These are phyloP conservation scores for Protaetia brevitarsis DNA, from an alignment of 1,140 invertebrate species.

Conservation along the genomic window DNA sequence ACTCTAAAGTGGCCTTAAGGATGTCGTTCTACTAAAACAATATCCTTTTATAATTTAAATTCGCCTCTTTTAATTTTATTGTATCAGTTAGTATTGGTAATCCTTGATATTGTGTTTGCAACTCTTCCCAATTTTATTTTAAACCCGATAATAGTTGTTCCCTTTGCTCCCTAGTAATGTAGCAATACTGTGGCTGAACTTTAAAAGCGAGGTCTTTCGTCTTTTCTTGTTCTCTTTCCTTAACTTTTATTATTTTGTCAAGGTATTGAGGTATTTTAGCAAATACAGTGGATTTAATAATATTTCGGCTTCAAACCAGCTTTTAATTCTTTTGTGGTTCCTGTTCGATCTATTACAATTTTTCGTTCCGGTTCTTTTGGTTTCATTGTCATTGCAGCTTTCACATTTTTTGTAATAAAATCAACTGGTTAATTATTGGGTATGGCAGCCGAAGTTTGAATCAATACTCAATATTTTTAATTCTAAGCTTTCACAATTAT, in stretches of 20 bases:
- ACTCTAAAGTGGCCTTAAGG: too few species aligned
- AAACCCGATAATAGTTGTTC: slow-evolving; percentile 57
- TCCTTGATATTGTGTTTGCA: slow-evolving; percentile 73
- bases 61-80: slow-evolving; percentile 74
- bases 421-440: too few species aligned
- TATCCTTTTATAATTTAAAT: slow-evolving; percentile 83
- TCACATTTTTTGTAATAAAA: slow-evolving; percentile 52
- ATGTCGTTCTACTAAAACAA: slow-evolving; percentile 76
- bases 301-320: slow-evolving; percentile 38
- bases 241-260: slow-evolving; percentile 34
- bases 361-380: slow-evolving; percentile 51
- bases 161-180: slow-evolving; percentile 49
- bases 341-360: slow-evolving; percentile 43
- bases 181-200: slow-evolving; percentile 41
- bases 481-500: too few species aligned
- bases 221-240: slow-evolving; percentile 36
- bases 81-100: slow-evolving; percentile 82
- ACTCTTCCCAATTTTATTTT: slow-evolving; percentile 75
- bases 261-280: slow-evolving; percentile 41
- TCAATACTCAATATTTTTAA: too few species aligned
- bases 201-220: slow-evolving; percentile 39
- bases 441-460: too few species aligned
- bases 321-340: slow-evolving; percentile 48
- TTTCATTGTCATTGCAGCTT: slow-evolving; percentile 52
- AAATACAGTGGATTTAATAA: slow-evolving; percentile 36